Evolutionary conservation across 2,113 vertebrate species (phyloP).

Genomic region (Heteronetta atricapilla): DNA sequence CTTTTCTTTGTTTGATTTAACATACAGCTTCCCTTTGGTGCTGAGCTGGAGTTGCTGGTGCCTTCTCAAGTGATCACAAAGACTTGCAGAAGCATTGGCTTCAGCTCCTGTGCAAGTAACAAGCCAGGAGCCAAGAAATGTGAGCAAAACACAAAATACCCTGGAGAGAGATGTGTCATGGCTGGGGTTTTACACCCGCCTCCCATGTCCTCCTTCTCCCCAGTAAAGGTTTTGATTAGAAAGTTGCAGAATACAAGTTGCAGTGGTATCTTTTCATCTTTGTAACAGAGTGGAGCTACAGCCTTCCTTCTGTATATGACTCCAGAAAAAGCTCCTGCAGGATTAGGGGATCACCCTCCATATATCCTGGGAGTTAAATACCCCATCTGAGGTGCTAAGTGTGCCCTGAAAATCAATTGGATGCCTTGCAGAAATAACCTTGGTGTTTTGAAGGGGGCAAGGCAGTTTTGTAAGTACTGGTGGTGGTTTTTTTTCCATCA

Average conservation of each 20-base stretch:
- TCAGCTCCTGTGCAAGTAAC: neutral
- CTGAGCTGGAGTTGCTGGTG: neutral
- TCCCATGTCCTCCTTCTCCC: neutral
- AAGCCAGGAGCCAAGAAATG: neutral
- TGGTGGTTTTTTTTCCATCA: neutral
- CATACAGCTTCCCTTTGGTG: neutral
- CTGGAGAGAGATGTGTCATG: neutral
- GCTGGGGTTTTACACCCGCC: neutral
- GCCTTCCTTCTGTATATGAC: neutral
- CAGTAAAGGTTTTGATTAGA: neutral
- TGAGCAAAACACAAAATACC: neutral
- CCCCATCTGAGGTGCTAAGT: neutral
- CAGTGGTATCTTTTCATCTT: neutral
- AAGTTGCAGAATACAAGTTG: neutral
- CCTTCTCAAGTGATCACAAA: neutral
- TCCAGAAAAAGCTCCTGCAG: neutral
- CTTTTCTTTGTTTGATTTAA: neutral
- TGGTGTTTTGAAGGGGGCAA: neutral
- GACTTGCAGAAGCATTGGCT: neutral
- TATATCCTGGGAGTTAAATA: neutral
- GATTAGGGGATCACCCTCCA: rapidly evolving
- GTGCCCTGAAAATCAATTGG: neutral
- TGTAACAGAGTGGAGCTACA: neutral
- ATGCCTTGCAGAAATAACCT: neutral
- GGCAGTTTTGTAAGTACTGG: neutral